Conservation (phyloP, 1,140 invertebrate genomes). For the Orchesella cincta region DNA sequence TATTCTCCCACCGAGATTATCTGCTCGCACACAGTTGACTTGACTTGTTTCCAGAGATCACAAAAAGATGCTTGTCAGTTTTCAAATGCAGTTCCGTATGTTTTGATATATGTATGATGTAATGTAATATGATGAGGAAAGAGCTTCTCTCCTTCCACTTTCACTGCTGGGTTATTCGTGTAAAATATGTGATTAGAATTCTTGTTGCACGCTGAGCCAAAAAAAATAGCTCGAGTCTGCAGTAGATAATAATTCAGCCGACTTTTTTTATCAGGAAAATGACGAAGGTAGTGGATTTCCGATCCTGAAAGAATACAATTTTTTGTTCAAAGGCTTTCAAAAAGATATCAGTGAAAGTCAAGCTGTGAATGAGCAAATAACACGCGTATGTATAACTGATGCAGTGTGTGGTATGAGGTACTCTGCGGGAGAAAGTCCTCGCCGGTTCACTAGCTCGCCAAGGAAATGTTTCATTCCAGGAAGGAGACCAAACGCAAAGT, state of each 20-base stretch:
- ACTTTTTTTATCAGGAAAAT: no score
- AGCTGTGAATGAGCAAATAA: neutral
- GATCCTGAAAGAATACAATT: neutral
- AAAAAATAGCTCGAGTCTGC: no score
- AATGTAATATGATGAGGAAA: no score
- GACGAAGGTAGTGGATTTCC: neutral
- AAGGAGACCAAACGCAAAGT: constrained; percentile 13
- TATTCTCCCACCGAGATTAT: no score
- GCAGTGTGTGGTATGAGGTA: neutral
- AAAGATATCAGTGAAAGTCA: neutral
- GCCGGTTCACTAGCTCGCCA: constrained; percentile 4
- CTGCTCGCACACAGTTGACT: no score
- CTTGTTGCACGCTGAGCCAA: neutral
- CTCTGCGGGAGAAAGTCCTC: neutral
- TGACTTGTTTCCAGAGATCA: no score
- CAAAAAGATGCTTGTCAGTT: no score
- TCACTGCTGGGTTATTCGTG: no score
- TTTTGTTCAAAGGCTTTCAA: neutral
- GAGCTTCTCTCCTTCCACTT: no score
- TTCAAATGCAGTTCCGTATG: no score
- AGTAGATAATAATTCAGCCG: no score
- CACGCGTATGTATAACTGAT: neutral
- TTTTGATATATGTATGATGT: no score
- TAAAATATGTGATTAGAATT: neutral
- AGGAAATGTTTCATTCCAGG: constrained; percentile 1